Evolutionary conservation across 2,113 vertebrate genomes (phyloP).

Genomic region (Pungitius pungitius): DNA sequence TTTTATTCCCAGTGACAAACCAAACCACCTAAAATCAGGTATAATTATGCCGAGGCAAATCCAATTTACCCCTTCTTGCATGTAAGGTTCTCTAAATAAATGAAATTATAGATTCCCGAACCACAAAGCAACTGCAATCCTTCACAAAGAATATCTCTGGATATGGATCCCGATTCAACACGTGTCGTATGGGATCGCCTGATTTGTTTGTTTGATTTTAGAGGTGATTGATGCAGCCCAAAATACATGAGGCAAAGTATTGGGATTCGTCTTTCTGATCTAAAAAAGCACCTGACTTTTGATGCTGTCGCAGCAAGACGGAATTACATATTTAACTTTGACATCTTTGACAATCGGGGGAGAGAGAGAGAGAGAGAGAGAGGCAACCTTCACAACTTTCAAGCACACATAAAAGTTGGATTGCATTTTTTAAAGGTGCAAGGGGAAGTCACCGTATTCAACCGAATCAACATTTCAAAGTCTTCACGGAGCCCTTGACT

Average conservation of each 20-base stretch:
- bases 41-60: constrained; percentile 74
- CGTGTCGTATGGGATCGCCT: constrained; percentile 26
- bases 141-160: constrained; percentile 23
- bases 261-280: constrained; percentile 57
- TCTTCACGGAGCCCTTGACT: constrained; percentile 79
- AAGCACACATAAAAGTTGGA: constrained; percentile 84
- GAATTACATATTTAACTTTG: constrained; percentile 81
- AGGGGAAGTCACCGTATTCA: constrained; percentile 76
- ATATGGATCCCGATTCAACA: constrained; percentile 21
- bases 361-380: constrained; percentile 48
- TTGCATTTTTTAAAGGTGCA: constrained; percentile 82
- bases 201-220: constrained; percentile 24
- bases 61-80: constrained; percentile 65
- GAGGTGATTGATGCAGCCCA: constrained; percentile 7
- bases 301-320: constrained; percentile 70
- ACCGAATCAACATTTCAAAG: constrained; percentile 88
- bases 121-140: constrained; percentile 39
- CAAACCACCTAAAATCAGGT: constrained; percentile 76
- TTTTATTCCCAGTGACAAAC: constrained; percentile 77
- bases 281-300: constrained; percentile 64
- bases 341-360: constrained; percentile 81
- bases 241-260: constrained; percentile 22
- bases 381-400: constrained; percentile 84
- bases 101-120: constrained; percentile 70
- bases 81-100: constrained; percentile 66